A percentile compares a stretch with the other conserved stretches of the same genome.
These are phyloP conservation scores for Orgyia antiqua DNA, from an alignment of 2,888 invertebrate genomes.

Conservation along the genomic window DNA sequence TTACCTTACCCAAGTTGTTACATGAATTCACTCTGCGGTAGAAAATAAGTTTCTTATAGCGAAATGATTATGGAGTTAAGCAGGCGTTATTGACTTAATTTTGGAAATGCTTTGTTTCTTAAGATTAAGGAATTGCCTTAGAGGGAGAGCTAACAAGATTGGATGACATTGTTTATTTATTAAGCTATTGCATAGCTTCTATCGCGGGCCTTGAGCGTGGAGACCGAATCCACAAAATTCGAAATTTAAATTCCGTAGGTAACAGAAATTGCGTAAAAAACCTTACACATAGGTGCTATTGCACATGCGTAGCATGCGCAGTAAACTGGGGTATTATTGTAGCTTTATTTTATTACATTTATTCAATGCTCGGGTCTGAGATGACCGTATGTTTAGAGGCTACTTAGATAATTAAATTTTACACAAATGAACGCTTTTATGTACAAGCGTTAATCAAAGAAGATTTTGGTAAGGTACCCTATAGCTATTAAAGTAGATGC, in stretches of 20 bases:
- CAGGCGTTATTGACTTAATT: constrained; percentile 69
- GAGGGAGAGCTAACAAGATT: constrained; percentile 16
- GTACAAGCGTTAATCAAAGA: constrained; percentile 17
- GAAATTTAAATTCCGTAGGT: too few relatives aligned
- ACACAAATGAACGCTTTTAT: constrained; percentile 28
- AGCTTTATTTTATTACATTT: constrained; percentile 67
- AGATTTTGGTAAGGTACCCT: constrained; percentile 14
- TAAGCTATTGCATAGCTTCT: too few relatives aligned
- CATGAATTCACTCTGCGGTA: too few relatives aligned
- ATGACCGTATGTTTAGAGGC: constrained; percentile 45
- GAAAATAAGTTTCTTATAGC: too few relatives aligned
- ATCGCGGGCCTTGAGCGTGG: too few relatives aligned
- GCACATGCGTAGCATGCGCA: too few relatives aligned
- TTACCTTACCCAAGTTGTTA: too few relatives aligned
- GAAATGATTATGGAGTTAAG: too few relatives aligned
- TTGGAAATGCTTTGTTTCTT: constrained; percentile 46
- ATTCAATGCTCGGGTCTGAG: constrained; percentile 48
- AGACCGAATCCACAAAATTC: too few relatives aligned
- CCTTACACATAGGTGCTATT: too few relatives aligned
- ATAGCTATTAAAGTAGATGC: constrained; percentile 15
- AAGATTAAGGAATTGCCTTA: constrained; percentile 38
- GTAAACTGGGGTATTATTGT: constrained; percentile 49
- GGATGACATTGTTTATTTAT: too few relatives aligned
- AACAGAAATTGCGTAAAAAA: too few relatives aligned
- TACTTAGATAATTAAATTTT: constrained; percentile 58